Percentiles rank a stretch among this genome's conserved stretches.
These are phyloP conservation scores for Etheostoma cragini DNA, from an alignment of 2,113 vertebrate species.

Conservation along the genomic window DNA sequence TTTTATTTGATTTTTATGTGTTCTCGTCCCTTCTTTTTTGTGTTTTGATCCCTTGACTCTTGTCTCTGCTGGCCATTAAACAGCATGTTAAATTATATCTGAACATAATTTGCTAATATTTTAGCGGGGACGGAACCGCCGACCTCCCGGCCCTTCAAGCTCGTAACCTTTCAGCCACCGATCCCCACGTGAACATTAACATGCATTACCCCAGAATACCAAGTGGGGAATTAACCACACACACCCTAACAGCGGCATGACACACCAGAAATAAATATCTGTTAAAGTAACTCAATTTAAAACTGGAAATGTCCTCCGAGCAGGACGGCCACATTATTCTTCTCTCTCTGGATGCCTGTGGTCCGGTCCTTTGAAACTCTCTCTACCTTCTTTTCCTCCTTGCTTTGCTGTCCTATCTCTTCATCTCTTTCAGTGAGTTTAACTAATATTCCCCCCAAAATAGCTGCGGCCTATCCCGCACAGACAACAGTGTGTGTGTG, in stretches of 20 bases:
- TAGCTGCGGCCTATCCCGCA: slow-evolving; percentile 34
- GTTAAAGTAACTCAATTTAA: slow-evolving; percentile 29
- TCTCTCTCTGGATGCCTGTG: slow-evolving; percentile 32
- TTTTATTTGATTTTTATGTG: background rate
- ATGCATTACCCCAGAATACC: background rate
- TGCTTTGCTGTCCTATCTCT: slow-evolving; percentile 24
- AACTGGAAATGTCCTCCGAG: slow-evolving; percentile 30
- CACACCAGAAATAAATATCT: slow-evolving; percentile 1
- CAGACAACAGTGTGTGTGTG: slow-evolving; percentile 41
- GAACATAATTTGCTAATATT: background rate
- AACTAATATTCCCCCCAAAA: slow-evolving; percentile 49
- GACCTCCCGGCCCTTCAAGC: too few species aligned
- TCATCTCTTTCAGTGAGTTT: slow-evolving; percentile 34
- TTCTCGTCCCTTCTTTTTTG: background rate
- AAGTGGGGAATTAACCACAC: background rate
- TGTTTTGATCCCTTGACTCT: background rate
- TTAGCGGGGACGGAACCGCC: too few species aligned
- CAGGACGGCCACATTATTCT: slow-evolving; percentile 1
- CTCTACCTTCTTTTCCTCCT: background rate
- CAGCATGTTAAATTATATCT: background rate
- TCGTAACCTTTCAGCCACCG: too few species aligned
- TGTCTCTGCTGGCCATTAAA: too few species aligned
- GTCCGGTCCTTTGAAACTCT: slow-evolving; percentile 9
- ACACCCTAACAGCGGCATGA: background rate
- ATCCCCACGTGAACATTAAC: too few species aligned